These are phyloP conservation scores for Philypnodon macrostomus DNA, from an alignment of 2,797 vertebrate genomes.

Conservation along the genomic window DNA sequence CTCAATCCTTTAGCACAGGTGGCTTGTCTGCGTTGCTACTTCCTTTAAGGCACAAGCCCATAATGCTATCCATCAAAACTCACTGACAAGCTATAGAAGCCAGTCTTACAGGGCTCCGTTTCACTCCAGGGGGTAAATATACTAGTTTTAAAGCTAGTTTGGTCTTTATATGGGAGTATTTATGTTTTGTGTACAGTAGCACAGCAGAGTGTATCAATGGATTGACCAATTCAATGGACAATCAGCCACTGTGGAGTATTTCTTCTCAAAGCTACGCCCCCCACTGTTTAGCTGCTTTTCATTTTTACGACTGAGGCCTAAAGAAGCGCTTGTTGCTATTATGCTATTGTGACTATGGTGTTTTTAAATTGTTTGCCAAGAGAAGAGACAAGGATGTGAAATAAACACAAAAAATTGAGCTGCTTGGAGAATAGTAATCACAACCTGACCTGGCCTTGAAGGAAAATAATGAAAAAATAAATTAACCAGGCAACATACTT, in stretches of 20 bases:
- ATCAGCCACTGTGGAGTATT: conserved; percentile 24
- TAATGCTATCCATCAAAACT: conserved; percentile 40
- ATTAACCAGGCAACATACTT: no score
- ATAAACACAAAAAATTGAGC: no score
- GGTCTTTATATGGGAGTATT: conserved; percentile 1
- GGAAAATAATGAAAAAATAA: no score
- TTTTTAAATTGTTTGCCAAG: conserved; percentile 27
- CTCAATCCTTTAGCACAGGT: not conserved
- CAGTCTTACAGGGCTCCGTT: conserved; percentile 24
- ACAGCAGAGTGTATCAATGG: conserved; percentile 26
- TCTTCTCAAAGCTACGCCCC: conserved; percentile 31
- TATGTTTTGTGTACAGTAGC: conserved; percentile 12
- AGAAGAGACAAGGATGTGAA: no score
- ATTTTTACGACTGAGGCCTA: conserved; percentile 25
- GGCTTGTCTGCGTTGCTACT: no score
- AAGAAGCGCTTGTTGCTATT: conserved; percentile 37
- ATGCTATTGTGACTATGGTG: conserved; percentile 26
- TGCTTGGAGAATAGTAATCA: no score
- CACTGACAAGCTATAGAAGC: conserved; percentile 35
- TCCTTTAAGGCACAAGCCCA: conserved; percentile 32
- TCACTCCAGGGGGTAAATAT: conserved; percentile 54
- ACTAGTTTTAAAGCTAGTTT: conserved; percentile 12
- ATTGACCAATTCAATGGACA: conserved; percentile 40
- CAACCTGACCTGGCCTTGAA: no score
- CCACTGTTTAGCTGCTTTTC: conserved; percentile 34